Base-by-base conservation (phyloP, 2,113 vertebrate genomes). In the Dendropsophus ebraccatus region DNA sequence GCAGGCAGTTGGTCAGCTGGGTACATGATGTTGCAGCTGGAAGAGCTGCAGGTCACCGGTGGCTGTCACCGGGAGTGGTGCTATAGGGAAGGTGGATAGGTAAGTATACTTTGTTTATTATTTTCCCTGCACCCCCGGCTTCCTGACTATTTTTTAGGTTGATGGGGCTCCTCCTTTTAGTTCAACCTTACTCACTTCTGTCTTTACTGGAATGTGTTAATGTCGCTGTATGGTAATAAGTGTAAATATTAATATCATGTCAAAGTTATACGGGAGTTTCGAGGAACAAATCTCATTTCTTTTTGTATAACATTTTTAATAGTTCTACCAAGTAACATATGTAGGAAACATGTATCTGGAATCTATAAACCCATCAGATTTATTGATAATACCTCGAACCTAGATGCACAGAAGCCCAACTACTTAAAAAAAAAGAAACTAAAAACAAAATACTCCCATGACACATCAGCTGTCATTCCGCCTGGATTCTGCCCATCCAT, bases 391-490 rank as follows among this genome's bases (percentile, higher is more conserved):
- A 41, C 23, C 10, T 54, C 2, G 2, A 60, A 80, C 9, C 23
- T 17, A 35, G 35, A 41, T 80, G 77, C 6, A 41, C n/a, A 41
- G 30, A 6, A 62, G 77, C 16, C 9, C 25, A 62, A 62, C 54
- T 23, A 17, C 54, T 80, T 25, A 41, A 35, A 28, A 70, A 69
- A 70, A 54, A 54, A 19, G 17, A 54, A 54, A 2, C 50, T 54
- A n/a, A 60, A 54, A 76, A 47, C 23, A 52, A 49, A 49, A 25
- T 45, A 60, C 35, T 62, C 65, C 2, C n/a, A 47, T 81, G 78
- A 65, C 56, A 77, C 37, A 84, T 84, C 83, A 62, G 56, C 72
- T 49, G 41, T 75, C 72, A 62, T 65, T 84, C 28, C 37, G 49
- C 56, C 72, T 50, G 37, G 50, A 58, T 65, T 62, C 35, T 75